Base-by-base conservation (phyloP, 1,140 invertebrate genomes). In the Thaumetopoea pityocampa region DNA sequence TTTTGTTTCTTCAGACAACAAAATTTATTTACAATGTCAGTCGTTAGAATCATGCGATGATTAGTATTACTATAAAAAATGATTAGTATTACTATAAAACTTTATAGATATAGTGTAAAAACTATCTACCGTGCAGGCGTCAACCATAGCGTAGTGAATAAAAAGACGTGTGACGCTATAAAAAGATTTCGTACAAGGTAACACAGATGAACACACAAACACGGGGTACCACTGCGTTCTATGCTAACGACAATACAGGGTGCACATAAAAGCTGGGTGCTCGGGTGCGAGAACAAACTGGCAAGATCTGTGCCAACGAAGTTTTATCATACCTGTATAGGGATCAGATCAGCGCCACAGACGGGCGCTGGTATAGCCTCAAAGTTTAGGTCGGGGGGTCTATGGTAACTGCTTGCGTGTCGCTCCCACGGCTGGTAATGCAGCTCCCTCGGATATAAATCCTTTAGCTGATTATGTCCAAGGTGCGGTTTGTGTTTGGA, bases 291-390 rank as follows among this genome's bases (percentile, higher is more conserved):
- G 38, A 56, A 55, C 50, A 68, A 61, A 63, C 51, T 56, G 46
- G 50, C 50, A 61, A 62, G 49, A 58, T 34, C 46, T 49, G 68
- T 73, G 69, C 61, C 63, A 57, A 52, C 69, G 63, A 67, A 61
- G 47, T 61, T 59, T 56, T 58, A 48, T 78, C 85, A 84, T 89
- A 92, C 88, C 89, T 92, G 88, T 68, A 92, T 89, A 53, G 90
- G 88, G 71, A 92, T 89, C 78, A 91, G 86, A 68, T 91, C 89
- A 60, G 89, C 89, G 79, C 83, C 86, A 85, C 76, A 77, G 46
- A 77, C 47, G 56, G 73, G 64, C 64, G 77, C 69, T 56, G 63
- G 57, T 67, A 80, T 55, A 44, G 76, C 76, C 51, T 80, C 73
- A 74, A 83, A 83, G 72, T 72, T 80, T 79, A 83, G 73, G 65